Evolutionary conservation across 2,888 invertebrate genomes (phyloP).

Genomic region (Lepetodrilus schrolli): DNA sequence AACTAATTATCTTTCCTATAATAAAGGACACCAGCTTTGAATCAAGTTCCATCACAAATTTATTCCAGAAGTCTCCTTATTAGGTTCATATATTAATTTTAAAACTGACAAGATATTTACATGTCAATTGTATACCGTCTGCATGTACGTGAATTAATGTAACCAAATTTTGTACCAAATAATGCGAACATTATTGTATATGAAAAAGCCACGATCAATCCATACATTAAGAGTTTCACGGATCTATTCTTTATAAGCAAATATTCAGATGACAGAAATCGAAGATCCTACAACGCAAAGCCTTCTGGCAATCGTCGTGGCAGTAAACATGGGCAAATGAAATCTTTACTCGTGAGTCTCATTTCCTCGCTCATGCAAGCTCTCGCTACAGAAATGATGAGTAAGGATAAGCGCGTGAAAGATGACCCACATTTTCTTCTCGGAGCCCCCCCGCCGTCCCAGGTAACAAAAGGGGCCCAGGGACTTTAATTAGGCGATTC

Average conservation of each 20-base stretch:
- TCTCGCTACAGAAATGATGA: neutral
- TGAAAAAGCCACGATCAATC: neutral
- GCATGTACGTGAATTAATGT: neutral
- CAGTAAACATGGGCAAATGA: slow-evolving; percentile 5
- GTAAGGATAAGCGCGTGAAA: neutral
- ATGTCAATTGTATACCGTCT: too few species aligned
- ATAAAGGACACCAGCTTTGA: too few species aligned
- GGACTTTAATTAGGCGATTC: slow-evolving; percentile 41
- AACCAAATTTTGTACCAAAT: neutral
- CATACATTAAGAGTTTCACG: neutral
- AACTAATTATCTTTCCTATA: too few species aligned
- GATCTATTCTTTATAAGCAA: neutral
- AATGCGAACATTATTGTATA: neutral
- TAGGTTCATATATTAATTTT: too few species aligned
- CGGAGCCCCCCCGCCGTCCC: slow-evolving; percentile 25
- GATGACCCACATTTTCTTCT: neutral
- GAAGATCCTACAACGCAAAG: neutral
- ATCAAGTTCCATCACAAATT: too few species aligned
- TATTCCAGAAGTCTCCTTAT: too few species aligned
- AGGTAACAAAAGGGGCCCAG: slow-evolving; percentile 31
- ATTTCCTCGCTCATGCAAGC: neutral
- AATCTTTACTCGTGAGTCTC: slow-evolving; percentile 1
- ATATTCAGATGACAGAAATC: neutral
- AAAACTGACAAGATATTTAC: too few species aligned
- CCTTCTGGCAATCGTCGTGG: neutral